These are phyloP conservation scores for Asbolus verrucosus DNA, from an alignment of 1,140 invertebrate genomes.

Conservation along the genomic window DNA sequence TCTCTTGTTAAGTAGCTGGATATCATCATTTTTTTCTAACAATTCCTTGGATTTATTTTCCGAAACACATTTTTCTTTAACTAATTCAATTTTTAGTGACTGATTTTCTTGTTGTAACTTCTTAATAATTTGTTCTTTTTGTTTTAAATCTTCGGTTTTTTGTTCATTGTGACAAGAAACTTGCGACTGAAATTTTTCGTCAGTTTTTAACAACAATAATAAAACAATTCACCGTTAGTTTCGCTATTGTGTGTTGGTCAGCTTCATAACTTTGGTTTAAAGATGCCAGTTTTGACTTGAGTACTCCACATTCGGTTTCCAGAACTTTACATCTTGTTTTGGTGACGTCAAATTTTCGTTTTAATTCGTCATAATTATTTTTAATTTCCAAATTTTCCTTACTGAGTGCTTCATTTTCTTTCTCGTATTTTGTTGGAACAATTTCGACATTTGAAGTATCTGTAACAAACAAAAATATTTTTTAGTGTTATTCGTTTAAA, in stretches of 20 bases:
- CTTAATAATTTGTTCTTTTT: slow-evolving; percentile 48
- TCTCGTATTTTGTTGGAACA: slow-evolving; percentile 40
- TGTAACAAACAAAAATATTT: not conserved
- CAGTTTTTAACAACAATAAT: no score
- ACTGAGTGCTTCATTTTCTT: slow-evolving; percentile 54
- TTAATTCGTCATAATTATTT: slow-evolving; percentile 66
- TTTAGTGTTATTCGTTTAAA: slow-evolving; percentile 5
- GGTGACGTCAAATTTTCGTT: slow-evolving; percentile 70
- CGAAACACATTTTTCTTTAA: slow-evolving; percentile 40
- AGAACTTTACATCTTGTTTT: slow-evolving; percentile 70
- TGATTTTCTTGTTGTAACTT: slow-evolving; percentile 51
- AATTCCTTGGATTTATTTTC: slow-evolving; percentile 46
- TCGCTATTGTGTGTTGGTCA: slow-evolving; percentile 70
- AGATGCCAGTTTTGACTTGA: slow-evolving; percentile 66
- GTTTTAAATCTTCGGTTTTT: slow-evolving; percentile 44
- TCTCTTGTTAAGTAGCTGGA: slow-evolving; percentile 41
- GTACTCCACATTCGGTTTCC: slow-evolving; percentile 67
- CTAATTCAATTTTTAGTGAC: slow-evolving; percentile 45
- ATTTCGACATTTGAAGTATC: not conserved
- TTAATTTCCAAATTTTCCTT: slow-evolving; percentile 66
- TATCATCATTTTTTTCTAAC: slow-evolving; percentile 34
- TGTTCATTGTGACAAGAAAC: slow-evolving; percentile 30
- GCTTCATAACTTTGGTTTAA: slow-evolving; percentile 66
- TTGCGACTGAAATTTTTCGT: no score
- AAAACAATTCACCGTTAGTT: slow-evolving; percentile 71